Evolutionary conservation across 92 coral and sea anemone genomes (phyloP).

Genomic region (Parazoanthus swiftii): DNA sequence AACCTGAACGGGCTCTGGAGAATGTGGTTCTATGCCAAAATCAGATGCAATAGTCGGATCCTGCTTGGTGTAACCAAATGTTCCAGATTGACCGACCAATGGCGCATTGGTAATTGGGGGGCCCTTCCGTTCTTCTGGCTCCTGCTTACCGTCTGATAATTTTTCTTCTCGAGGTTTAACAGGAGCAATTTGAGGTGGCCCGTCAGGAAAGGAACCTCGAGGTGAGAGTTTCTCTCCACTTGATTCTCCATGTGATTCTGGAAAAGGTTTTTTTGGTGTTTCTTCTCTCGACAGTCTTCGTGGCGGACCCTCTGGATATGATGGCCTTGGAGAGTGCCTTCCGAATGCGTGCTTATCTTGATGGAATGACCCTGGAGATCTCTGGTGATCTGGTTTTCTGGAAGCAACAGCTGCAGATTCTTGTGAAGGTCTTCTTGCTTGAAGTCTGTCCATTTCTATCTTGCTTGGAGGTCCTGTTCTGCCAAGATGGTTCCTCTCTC

Average conservation of each 20-base stretch:
- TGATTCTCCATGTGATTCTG: neutral
- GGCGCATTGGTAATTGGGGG: conserved; percentile 40
- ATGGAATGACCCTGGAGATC: conserved; percentile 14
- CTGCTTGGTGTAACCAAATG: conserved; percentile 41
- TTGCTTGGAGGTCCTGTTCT: conserved; percentile 19
- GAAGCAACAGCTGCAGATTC: conserved; percentile 15
- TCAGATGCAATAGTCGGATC: conserved; percentile 42
- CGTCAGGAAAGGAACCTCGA: neutral
- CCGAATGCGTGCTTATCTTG: conserved; percentile 24
- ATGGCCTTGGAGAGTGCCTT: conserved; percentile 27
- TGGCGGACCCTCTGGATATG: conserved; percentile 28
- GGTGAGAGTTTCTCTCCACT: conserved; percentile 4
- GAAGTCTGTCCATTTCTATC: conserved; percentile 36
- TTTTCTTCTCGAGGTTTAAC: conserved; percentile 49
- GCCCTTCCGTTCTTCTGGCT: conserved; percentile 26
- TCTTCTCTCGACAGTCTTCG: conserved; percentile 42
- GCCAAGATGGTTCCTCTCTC: neutral
- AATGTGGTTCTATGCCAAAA: conserved; percentile 36
- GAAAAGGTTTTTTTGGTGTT: neutral
- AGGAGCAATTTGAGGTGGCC: conserved; percentile 17
- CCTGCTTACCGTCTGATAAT: neutral
- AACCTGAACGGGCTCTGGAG: conserved; percentile 32
- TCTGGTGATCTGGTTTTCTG: conserved; percentile 17
- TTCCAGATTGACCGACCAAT: conserved; percentile 29
- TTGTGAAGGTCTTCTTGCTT: conserved; percentile 17